Base-by-base conservation (phyloP, 2,797 vertebrate genomes). In the Holocentrus rufus region DNA sequence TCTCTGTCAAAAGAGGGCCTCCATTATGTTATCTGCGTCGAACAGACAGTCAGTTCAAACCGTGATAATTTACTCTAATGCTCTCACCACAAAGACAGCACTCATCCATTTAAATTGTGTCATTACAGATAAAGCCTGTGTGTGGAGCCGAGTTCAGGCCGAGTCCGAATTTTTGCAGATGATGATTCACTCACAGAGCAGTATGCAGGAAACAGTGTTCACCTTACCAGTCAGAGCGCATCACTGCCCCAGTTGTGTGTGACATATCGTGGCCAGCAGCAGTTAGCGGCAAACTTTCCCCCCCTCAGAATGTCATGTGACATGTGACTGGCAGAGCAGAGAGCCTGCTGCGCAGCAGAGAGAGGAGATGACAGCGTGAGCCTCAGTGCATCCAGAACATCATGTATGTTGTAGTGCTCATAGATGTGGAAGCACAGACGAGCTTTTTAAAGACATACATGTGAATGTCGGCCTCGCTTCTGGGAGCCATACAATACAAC, bases 261-360 rank as follows among this genome's bases (percentile, higher is more conserved):
- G 63, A 81, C 6, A 8, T 67, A 79, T 54, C 42, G 14, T 30
- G 18, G 61, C 85, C 80, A 81, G 69, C 65, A 85, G 88, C 72
- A 46, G 55, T 69, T 57, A 57, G 17, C 49, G 18, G 46, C 55
- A 20, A 64, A 60, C 39, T 82, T 76, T 42, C 61, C 55, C 64
- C 55, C 64, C 10, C 53, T 58, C 58, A 82, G 62, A 86, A 84
- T 69, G 56, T 72, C 80, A 81, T 70, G 66, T 78, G 44, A 65
- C 49, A 58, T 82, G 60, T 80, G 82, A 77, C 74, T 68, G 20
- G 55, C 42, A 74, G 54, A 59, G 59, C 59, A 65, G 31, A 65
- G 31, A 17, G 44, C 60, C 46, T 50, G 20, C 69, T 57, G 69
- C 25, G 39, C 52, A 76, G 31, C 57, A 70, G 25, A 57, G 6